Percentiles rank a stretch among this genome's conserved stretches.
phyloP scores from a whole-genome alignment of 2,113 vertebrate species.

The Lagopus leucura region DNA sequence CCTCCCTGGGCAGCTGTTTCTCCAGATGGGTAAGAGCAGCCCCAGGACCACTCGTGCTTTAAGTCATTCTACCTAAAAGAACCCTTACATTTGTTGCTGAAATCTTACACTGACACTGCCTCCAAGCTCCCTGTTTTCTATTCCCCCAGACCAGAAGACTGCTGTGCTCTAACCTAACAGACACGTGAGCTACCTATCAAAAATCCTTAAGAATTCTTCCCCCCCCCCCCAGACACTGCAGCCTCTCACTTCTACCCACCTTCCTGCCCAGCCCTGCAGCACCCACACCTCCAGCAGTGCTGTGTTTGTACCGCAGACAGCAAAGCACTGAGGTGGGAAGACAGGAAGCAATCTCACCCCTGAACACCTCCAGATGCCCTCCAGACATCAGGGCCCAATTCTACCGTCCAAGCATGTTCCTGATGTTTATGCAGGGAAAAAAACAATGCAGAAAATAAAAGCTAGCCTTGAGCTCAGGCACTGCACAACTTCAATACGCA shows the following conservation, averaged over 20 bases:
- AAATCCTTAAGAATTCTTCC: accelerated
- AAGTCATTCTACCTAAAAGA: conserved; percentile 8
- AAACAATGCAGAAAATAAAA: not conserved
- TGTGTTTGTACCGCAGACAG: not conserved
- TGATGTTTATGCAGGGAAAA: not conserved
- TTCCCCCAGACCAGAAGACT: not conserved
- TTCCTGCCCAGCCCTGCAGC: accelerated
- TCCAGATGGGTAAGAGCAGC: not conserved
- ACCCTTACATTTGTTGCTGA: conserved; percentile 22
- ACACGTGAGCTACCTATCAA: accelerated
- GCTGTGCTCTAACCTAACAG: not conserved
- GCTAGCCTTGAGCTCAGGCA: not conserved
- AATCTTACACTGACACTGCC: not conserved
- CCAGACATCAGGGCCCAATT: accelerated
- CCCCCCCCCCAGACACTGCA: accelerated
- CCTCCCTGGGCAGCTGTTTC: conserved; percentile 12
- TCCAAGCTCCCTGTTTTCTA: not conserved
- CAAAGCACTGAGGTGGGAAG: not conserved
- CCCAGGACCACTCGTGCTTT: conserved; percentile 18
- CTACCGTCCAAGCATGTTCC: not conserved
- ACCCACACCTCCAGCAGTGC: not conserved
- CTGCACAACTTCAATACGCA: accelerated
- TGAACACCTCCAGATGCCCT: not conserved
- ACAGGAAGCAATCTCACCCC: not conserved
- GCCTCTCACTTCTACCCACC: accelerated